phyloP scores from a whole-genome alignment of 2,888 invertebrate species.

The Acleris laterana region DNA sequence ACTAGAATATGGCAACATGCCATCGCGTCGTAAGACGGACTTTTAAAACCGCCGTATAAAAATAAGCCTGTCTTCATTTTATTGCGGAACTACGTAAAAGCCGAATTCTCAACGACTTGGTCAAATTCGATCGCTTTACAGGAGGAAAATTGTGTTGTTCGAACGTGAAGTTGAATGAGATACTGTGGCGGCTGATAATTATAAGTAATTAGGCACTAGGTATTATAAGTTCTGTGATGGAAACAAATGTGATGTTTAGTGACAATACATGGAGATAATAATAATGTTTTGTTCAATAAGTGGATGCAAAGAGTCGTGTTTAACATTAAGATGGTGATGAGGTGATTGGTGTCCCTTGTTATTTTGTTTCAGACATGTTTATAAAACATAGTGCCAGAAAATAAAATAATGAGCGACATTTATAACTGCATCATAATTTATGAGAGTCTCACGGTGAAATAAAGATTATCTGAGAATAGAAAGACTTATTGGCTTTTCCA shows the following conservation, averaged over 20 bases:
- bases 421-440: too few species aligned
- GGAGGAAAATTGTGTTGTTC: conserved; percentile 13
- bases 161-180: conserved; percentile 6
- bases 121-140: conserved; percentile 33
- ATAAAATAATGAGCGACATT: too few species aligned
- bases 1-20: conserved; percentile 73
- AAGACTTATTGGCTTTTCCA: too few species aligned
- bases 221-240: conserved; percentile 1
- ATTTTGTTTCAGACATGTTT: too few species aligned
- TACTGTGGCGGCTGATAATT: conserved; percentile 5
- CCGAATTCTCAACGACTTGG: conserved; percentile 50
- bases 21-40: conserved; percentile 69
- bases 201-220: background rate
- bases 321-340: too few species aligned
- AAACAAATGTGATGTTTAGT: background rate
- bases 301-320: too few species aligned
- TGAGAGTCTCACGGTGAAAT: too few species aligned
- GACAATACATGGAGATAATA: background rate
- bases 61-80: conserved; percentile 66
- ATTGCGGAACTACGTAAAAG: conserved; percentile 60
- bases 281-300: background rate
- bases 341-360: too few species aligned
- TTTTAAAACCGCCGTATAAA: conserved; percentile 67
- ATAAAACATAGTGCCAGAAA: too few species aligned
- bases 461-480: too few species aligned